These are phyloP conservation scores for Drosophila kohkoa DNA, from an alignment of 1,140 invertebrate genomes.

Conservation along the genomic window DNA sequence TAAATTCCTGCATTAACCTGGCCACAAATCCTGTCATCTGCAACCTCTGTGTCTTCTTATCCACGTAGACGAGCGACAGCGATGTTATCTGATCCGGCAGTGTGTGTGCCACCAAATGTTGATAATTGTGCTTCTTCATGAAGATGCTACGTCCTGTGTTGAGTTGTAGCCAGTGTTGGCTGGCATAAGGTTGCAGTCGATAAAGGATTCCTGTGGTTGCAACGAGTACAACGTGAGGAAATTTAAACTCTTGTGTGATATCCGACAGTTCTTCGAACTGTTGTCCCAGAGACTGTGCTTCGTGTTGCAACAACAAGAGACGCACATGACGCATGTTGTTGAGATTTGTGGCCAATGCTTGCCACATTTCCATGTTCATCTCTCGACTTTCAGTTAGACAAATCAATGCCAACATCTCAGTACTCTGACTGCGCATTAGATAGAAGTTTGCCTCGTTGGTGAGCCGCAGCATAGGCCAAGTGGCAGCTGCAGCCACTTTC, in stretches of 20 bases:
- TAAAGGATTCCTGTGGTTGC: background rate
- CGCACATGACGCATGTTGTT: constrained; percentile 59
- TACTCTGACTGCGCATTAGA: constrained; percentile 31
- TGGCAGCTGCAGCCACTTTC: background rate
- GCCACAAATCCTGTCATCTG: constrained; percentile 49
- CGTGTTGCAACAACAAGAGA: constrained; percentile 30
- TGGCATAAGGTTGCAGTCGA: constrained; percentile 51
- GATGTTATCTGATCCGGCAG: constrained; percentile 62
- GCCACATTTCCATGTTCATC: constrained; percentile 52
- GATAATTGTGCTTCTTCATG: constrained; percentile 23
- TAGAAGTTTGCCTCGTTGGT: constrained; percentile 34
- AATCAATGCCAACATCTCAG: constrained; percentile 51
- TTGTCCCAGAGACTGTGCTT: background rate
- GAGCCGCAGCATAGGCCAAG: constrained; percentile 39
- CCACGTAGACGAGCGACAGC: constrained; percentile 42
- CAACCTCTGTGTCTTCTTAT: constrained; percentile 9
- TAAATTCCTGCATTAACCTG: constrained; percentile 48
- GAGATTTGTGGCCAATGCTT: constrained; percentile 51
- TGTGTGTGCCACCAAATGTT: constrained; percentile 16
- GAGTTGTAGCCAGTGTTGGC: constrained; percentile 24
- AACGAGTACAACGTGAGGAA: constrained; percentile 43
- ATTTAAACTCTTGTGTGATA: constrained; percentile 4
- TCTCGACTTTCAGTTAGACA: constrained; percentile 23
- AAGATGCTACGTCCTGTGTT: constrained; percentile 26
- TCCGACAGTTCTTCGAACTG: constrained; percentile 11